Evolutionary conservation across 2,113 vertebrate genomes (phyloP).

Genomic region (Vulpes vulpes): DNA sequence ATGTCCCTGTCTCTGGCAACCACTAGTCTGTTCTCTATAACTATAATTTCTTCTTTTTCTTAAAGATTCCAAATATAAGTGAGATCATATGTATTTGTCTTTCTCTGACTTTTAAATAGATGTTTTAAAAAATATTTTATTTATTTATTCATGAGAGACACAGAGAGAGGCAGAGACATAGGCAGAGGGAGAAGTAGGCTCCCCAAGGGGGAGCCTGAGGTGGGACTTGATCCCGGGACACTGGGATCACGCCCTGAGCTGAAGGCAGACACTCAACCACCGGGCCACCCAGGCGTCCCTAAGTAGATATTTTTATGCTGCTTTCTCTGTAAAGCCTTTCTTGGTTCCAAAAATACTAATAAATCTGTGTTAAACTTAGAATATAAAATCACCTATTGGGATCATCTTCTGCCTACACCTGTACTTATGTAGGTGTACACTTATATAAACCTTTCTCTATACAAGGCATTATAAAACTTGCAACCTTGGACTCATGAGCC

Average conservation of each 20-base stretch:
- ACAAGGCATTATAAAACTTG: not conserved
- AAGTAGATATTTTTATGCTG: not conserved
- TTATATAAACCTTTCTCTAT: not conserved
- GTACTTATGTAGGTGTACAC: not conserved
- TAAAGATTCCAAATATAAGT: not conserved
- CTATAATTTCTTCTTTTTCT: not conserved
- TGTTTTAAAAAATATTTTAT: not conserved
- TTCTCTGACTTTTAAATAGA: not conserved
- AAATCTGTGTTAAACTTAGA: not conserved
- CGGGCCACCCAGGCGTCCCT: too few species aligned
- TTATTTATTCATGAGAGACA: too few species aligned
- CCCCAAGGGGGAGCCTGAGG: too few species aligned
- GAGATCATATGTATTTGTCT: not conserved
- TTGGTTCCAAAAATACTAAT: not conserved
- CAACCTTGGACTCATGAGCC: not conserved
- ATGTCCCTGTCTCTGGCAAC: not conserved
- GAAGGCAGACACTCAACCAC: too few species aligned
- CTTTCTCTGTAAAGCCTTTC: not conserved
- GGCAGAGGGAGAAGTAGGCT: too few species aligned
- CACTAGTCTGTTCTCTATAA: not conserved
- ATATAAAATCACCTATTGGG: not conserved
- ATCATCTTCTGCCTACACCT: not conserved
- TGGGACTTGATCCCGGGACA: too few species aligned
- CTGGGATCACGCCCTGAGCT: too few species aligned
- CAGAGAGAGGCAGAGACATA: too few species aligned